phyloP scores from a whole-genome alignment of 92 coral and sea anemone genomes.

The Parazoanthus darwini region DNA sequence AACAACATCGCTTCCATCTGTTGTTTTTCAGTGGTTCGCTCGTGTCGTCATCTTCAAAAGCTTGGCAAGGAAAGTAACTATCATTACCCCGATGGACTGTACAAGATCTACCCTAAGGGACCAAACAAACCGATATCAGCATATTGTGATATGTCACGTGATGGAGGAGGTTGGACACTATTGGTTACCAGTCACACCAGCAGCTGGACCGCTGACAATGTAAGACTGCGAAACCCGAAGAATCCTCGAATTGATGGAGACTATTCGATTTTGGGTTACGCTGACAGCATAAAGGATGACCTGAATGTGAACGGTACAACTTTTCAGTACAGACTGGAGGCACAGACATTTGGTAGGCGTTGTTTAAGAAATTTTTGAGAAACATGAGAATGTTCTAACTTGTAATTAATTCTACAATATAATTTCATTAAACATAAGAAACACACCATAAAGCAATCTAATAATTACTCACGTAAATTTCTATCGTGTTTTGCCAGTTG shows the following conservation, averaged over 20 bases:
- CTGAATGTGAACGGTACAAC: slow-evolving; percentile 32
- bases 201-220: slow-evolving; percentile 40
- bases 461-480: too few relatives aligned
- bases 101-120: slow-evolving; percentile 35
- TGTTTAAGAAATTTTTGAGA: neutral
- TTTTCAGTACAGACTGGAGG: slow-evolving; percentile 44
- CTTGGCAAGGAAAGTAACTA: slow-evolving; percentile 7
- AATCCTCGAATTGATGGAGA: slow-evolving; percentile 25
- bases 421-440: too few relatives aligned
- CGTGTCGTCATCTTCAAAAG: slow-evolving; percentile 38
- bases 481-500: too few relatives aligned
- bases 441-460: too few relatives aligned
- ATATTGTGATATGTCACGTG: slow-evolving; percentile 56
- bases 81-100: slow-evolving; percentile 41
- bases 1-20: neutral
- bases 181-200: slow-evolving; percentile 49
- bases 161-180: slow-evolving; percentile 57
- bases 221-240: neutral
- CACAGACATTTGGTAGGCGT: slow-evolving; percentile 28
- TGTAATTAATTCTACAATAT: too few relatives aligned
- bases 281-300: slow-evolving; percentile 41
- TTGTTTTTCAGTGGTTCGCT: slow-evolving; percentile 15
- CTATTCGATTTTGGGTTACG: slow-evolving; percentile 43
- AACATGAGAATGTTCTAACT: too few relatives aligned
- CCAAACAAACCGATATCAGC: slow-evolving; percentile 5